Conservation (phyloP, 1,140 invertebrate species). For the Choristoneura fumiferana region DNA sequence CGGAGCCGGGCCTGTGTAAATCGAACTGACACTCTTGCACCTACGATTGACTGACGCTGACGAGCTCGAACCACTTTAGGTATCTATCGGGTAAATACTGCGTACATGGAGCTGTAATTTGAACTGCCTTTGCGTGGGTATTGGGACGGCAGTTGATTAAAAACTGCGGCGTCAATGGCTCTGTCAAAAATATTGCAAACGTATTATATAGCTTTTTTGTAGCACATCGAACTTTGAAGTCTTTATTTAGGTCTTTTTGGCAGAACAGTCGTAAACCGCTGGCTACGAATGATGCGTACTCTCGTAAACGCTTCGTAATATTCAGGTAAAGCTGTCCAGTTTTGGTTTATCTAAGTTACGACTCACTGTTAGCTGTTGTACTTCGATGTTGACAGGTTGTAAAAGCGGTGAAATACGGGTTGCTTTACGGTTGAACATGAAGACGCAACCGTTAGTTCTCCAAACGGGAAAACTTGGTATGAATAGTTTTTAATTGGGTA, state of each 20-base stretch:
- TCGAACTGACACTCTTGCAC: conserved; percentile 62
- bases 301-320: background rate
- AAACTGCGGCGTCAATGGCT: background rate
- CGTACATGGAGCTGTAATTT: background rate
- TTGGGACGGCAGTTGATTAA: background rate
- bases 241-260: no score
- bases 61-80: conserved; percentile 43
- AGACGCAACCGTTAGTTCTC: conserved; percentile 26
- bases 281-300: background rate
- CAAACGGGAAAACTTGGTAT: conserved; percentile 11
- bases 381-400: conserved; percentile 29
- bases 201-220: background rate
- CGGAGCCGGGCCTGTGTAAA: conserved; percentile 45
- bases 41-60: conserved; percentile 59
- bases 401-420: conserved; percentile 33
- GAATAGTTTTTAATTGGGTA: conserved; percentile 11
- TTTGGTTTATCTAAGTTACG: conserved; percentile 9
- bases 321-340: background rate
- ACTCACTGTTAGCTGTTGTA: background rate
- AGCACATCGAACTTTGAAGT: no score
- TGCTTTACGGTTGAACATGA: conserved; percentile 28
- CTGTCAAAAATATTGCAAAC: background rate
- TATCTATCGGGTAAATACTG: conserved; percentile 23
- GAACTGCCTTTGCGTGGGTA: background rate
- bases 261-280: no score